Conservation (phyloP, 2,113 vertebrate genomes). For the Notothenia rossii region DNA sequence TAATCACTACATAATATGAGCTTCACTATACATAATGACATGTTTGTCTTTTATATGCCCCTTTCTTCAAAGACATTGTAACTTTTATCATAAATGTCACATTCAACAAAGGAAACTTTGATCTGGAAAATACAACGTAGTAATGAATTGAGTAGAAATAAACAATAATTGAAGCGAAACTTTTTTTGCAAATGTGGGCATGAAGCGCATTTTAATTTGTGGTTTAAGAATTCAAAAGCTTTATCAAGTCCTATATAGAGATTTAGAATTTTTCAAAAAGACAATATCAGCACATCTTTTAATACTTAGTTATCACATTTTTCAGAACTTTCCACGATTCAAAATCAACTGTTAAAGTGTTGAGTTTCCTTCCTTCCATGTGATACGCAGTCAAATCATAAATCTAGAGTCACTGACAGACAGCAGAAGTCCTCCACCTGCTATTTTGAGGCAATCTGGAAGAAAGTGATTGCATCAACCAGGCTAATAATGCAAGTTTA, state of each 20-base stretch:
- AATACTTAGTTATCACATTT: background rate
- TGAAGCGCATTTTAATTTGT: background rate
- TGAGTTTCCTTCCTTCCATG: constrained; percentile 2
- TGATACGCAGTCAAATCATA: constrained; percentile 55
- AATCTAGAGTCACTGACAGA: constrained; percentile 45
- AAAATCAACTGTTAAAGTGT: constrained; percentile 3
- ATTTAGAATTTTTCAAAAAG: constrained; percentile 9
- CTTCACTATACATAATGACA: constrained; percentile 49
- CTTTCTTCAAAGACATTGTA: constrained; percentile 53
- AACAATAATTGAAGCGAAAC: constrained; percentile 2
- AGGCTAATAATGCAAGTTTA: constrained; percentile 72
- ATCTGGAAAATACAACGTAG: constrained; percentile 37
- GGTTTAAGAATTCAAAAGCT: background rate
- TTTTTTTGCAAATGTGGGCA: background rate
- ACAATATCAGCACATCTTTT: constrained; percentile 8
- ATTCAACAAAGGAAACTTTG: constrained; percentile 33
- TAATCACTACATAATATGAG: constrained; percentile 32
- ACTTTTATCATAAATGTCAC: background rate
- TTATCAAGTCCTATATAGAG: constrained; percentile 15
- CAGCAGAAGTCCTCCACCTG: constrained; percentile 46
- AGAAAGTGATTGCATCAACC: constrained; percentile 71
- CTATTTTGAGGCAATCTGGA: constrained; percentile 57
- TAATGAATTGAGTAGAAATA: constrained; percentile 14
- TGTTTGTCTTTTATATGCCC: constrained; percentile 46
- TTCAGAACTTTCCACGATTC: constrained; percentile 5